Percentiles rank a stretch among this genome's conserved stretches.
These are phyloP conservation scores for Passer domesticus DNA, from an alignment of 2,113 vertebrate genomes.

Conservation along the genomic window DNA sequence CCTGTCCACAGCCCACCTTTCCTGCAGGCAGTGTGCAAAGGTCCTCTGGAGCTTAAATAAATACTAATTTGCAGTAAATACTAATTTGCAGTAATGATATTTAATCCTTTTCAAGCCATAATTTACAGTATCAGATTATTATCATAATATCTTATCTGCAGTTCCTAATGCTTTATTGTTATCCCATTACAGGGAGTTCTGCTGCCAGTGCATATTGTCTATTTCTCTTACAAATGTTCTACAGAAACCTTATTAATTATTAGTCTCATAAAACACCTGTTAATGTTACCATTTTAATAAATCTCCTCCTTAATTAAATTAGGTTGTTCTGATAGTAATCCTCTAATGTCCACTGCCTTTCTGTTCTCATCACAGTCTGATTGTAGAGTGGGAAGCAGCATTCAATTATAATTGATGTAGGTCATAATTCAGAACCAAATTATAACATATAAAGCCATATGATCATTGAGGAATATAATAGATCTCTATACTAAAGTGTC, in stretches of 20 bases:
- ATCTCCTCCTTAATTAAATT: slow-evolving; percentile 68
- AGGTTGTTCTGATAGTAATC: slow-evolving; percentile 50
- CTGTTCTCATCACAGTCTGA: slow-evolving; percentile 46
- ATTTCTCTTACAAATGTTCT: slow-evolving; percentile 68
- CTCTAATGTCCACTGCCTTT: slow-evolving; percentile 49
- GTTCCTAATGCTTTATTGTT: slow-evolving; percentile 64
- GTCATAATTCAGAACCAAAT: slow-evolving; percentile 66
- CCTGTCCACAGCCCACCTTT: not conserved
- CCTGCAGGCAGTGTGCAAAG: not conserved
- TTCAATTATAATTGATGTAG: slow-evolving; percentile 63
- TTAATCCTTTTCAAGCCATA: slow-evolving; percentile 41
- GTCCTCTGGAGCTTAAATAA: slow-evolving; percentile 31
- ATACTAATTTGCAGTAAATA: slow-evolving; percentile 46
- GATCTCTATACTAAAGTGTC: slow-evolving; percentile 56
- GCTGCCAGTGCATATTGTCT: slow-evolving; percentile 59
- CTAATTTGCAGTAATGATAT: slow-evolving; percentile 30
- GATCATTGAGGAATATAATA: slow-evolving; percentile 66
- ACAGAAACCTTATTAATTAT: slow-evolving; percentile 71
- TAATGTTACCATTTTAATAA: slow-evolving; percentile 71
- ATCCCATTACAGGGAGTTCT: slow-evolving; percentile 56
- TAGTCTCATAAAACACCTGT: slow-evolving; percentile 69
- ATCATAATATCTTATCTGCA: slow-evolving; percentile 54
- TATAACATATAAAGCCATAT: slow-evolving; percentile 69
- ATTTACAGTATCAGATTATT: slow-evolving; percentile 58
- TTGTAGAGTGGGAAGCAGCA: slow-evolving; percentile 34